Conservation (phyloP, 35 echinoderm and acorn worm species). For the Heliocidaris tuberculata region DNA sequence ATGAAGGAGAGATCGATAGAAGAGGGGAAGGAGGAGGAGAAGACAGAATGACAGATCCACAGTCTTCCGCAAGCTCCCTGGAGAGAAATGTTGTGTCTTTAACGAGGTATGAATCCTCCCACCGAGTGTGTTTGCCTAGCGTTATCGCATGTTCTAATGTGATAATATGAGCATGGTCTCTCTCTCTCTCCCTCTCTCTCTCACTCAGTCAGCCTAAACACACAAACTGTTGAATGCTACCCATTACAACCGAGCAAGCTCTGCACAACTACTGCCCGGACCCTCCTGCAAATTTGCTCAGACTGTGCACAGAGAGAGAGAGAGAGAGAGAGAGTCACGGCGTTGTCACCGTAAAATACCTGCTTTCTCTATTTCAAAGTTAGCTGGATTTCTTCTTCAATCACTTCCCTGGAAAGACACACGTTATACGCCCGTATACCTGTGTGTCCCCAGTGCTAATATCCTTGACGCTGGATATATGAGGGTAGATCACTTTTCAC, state of each 20-base stretch:
- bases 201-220: neutral
- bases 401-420: neutral
- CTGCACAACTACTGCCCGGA: neutral
- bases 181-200: neutral
- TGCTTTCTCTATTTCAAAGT: neutral
- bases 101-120: neutral
- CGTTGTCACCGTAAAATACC: neutral
- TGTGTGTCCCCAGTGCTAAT: neutral
- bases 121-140: neutral
- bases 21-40: neutral
- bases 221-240: neutral
- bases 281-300: slow-evolving; percentile 8
- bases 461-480: slow-evolving; percentile 3
- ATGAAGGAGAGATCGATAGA: neutral
- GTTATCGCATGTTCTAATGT: slow-evolving; percentile 3
- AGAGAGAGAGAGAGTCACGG: neutral
- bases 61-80: neutral
- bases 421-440: neutral
- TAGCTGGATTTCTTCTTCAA: neutral
- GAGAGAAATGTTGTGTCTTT: neutral
- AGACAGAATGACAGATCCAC: neutral
- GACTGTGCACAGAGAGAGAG: neutral
- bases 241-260: neutral
- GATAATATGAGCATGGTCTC: neutral
- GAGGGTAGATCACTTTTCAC: neutral